Conservation (phyloP, 2,888 invertebrate genomes). For the Chironomus tentans region DNA sequence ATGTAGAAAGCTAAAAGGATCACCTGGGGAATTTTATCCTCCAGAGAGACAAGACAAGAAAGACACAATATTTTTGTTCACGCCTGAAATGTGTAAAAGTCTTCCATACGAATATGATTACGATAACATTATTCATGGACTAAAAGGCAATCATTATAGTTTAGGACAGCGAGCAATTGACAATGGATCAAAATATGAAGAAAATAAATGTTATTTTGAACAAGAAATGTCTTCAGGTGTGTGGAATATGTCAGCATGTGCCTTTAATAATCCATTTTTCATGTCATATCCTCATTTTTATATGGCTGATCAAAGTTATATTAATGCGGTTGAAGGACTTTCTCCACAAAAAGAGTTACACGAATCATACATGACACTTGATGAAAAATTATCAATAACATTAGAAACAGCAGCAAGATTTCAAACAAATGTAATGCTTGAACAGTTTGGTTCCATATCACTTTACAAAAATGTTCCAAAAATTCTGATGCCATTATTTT, state of each 20-base stretch:
- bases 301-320: slow-evolving; percentile 54
- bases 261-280: slow-evolving; percentile 64
- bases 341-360: slow-evolving; percentile 53
- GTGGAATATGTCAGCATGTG: slow-evolving; percentile 58
- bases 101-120: slow-evolving; percentile 53
- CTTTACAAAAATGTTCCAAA: slow-evolving; percentile 51
- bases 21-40: slow-evolving; percentile 72
- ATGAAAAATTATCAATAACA: slow-evolving; percentile 46
- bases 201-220: slow-evolving; percentile 55
- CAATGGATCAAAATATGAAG: slow-evolving; percentile 46
- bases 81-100: slow-evolving; percentile 66
- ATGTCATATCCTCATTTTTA: slow-evolving; percentile 69
- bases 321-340: slow-evolving; percentile 52
- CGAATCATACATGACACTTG: slow-evolving; percentile 57
- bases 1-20: slow-evolving; percentile 57
- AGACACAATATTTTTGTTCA: slow-evolving; percentile 50
- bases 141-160: slow-evolving; percentile 57
- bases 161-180: slow-evolving; percentile 56
- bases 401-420: not conserved
- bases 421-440: not conserved
- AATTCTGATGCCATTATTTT: slow-evolving; percentile 58
- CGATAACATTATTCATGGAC: slow-evolving; percentile 48
- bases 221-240: slow-evolving; percentile 55
- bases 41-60: slow-evolving; percentile 50
- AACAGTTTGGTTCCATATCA: slow-evolving; percentile 39